Evolutionary conservation across 35 echinoderm and acorn worm species (phyloP).

Genomic region (Lytechinus variegatus): DNA sequence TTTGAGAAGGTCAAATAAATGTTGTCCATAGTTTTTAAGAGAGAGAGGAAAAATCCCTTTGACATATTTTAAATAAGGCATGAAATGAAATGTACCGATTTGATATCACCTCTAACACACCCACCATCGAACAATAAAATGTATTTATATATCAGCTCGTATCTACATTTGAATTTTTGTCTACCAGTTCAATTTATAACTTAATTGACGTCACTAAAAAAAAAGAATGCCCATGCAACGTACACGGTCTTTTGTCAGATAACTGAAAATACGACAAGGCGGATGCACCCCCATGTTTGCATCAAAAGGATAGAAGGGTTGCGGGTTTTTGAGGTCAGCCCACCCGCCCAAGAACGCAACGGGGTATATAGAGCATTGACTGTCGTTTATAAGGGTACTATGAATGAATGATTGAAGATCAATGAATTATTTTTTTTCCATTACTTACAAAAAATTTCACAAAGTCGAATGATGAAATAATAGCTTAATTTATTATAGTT

Average conservation of each 20-base stretch:
- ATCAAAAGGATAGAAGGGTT: neutral
- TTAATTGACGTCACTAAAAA: neutral
- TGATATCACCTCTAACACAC: neutral
- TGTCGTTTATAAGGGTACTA: neutral
- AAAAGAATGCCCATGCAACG: too few species aligned
- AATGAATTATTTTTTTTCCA: too few species aligned
- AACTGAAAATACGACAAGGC: neutral
- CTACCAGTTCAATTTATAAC: neutral
- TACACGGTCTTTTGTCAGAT: neutral
- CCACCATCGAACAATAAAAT: neutral
- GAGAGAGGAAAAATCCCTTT: too few species aligned
- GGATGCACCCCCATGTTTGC: neutral
- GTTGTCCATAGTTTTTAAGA: too few species aligned
- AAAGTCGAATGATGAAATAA: too few species aligned
- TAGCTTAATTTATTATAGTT: too few species aligned
- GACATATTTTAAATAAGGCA: too few species aligned
- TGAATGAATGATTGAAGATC: neutral
- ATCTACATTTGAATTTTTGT: neutral
- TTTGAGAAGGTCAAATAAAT: too few species aligned
- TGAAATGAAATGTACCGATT: neutral
- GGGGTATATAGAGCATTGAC: neutral
- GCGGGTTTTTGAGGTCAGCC: neutral
- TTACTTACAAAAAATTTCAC: too few species aligned
- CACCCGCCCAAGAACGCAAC: neutral
- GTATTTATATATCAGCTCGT: neutral